Evolutionary conservation across 2,888 invertebrate genomes (phyloP), one percentile per base, ranked within the genome.

Genomic region (Hololepta plana): DNA sequence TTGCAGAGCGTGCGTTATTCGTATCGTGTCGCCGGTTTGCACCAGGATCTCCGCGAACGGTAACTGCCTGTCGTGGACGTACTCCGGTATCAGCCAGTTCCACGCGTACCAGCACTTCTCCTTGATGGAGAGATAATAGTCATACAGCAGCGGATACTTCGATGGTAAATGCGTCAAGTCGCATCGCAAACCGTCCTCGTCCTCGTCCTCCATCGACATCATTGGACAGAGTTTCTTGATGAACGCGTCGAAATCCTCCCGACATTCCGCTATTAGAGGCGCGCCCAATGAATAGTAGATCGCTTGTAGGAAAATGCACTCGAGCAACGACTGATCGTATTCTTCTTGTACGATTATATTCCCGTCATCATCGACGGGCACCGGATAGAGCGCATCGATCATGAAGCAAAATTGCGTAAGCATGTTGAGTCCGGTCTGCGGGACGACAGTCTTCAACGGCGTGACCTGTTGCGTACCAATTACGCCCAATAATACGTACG

Each of bases 251-350:
- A 88, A 88, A 31, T 71, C 64, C 2, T 56, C 44, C 4, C 77
- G 63, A 4, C 72, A 72, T 22, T 71, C 62, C 31, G 69, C 73
- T 0, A 79, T 49, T 4, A 90, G 59, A 2, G 74, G 53, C 1
- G 84, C 87, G 0, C 91, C 91, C 4, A 91, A 49, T 1, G 88
- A 90, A 54, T 75, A 80, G 51, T 82, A 87, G 39, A 87, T 59
- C 2, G 79, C 67, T 57, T 79, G 64, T 5, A 71, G 46, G 51
- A 79, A 85, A 26, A 68, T 64, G 27, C 77, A 73, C 44, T 80
- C 77, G 7, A 81, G 55, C 6, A 74, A 57, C 12, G 65, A 64
- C 12, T 47, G 52, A 27, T 67, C 64, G 4, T 59, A 58, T 35
- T 59, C 60, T 24, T 48, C 51, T 23, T 15, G 24, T 6, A 12